Base-by-base conservation (phyloP, 2,888 invertebrate genomes). In the Tachina lurida region DNA sequence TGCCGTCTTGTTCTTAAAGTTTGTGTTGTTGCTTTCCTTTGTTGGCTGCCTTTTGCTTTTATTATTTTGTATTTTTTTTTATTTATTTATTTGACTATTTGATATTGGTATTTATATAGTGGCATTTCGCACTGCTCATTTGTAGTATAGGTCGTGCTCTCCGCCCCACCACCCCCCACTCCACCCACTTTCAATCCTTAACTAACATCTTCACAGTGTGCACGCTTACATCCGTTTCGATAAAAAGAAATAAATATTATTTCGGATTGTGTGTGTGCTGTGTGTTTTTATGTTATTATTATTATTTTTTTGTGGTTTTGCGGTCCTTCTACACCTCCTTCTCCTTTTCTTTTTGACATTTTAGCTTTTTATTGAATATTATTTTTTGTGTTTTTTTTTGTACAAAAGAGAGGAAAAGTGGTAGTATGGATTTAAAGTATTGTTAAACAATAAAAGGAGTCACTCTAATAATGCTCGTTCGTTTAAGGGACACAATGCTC, bases 211-310 rank as follows among this genome's bases (percentile, higher is more conserved):
- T 88, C 62, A 31, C 62, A 31, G 5, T 17, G 71, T 31, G 90
- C 90, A 90, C 91, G 88, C 89, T 90, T 88, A 89, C 90, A 89
- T 90, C 91, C 90, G 90, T 84, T 90, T 87, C 87, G 90, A 90
- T 91, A 90, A 90, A 91, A 90, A 91, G 90, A 90, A 89, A 90
- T 90, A 90, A 84, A 86, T 87, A 79, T 87, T 84, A 87, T 84
- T 87, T 68, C 31, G 74, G 54, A 52, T 65, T 75, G 60, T 71
- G 54, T 75, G 47, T 63, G 74, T 76, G 74, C 70, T 15, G 22
- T 73, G 71, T 80, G 73, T 77, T 84, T 82, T 81, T 73, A 87
- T 84, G 74, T 80, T 85, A 76, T 85, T 76, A 74, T 82, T 31
- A 67, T 77, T 77, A 74, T 84, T 85, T 80, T 22, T 80, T 84